Evolutionary conservation across 2,797 vertebrate species (phyloP).

Genomic region (Sternotherus odoratus): DNA sequence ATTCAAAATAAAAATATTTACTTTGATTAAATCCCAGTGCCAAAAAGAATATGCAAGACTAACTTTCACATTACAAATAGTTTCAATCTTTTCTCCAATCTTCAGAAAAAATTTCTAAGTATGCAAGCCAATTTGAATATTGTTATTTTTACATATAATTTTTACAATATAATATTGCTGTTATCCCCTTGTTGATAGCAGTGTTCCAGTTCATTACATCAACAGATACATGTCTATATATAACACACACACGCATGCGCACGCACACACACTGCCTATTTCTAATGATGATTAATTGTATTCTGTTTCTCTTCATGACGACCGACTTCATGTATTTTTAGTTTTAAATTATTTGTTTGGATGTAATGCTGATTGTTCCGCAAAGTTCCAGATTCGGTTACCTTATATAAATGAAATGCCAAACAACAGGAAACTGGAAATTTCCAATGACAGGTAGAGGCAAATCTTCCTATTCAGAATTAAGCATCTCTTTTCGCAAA

Average conservation of each 20-base stretch:
- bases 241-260: not conserved
- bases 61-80: not conserved
- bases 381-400: not conserved
- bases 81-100: not conserved
- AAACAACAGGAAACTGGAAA: slow-evolving; percentile 26
- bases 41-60: slow-evolving; percentile 35
- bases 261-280: not conserved
- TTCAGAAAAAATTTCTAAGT: not conserved
- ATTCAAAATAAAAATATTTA: slow-evolving; percentile 66
- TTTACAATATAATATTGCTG: no score
- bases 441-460: slow-evolving; percentile 28
- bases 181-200: no score
- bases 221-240: not conserved
- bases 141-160: not conserved
- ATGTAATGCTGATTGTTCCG: not conserved
- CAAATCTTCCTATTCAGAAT: slow-evolving; percentile 5
- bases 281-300: not conserved
- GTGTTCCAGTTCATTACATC: no score
- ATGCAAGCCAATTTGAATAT: not conserved
- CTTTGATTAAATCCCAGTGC: slow-evolving; percentile 56
- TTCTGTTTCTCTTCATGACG: not conserved
- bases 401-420: slow-evolving; percentile 10
- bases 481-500: not conserved
- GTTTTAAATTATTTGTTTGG: slow-evolving; percentile 18
- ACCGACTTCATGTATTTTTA: slow-evolving; percentile 25